Conservation (phyloP, 2,113 vertebrate genomes). For the Fregata magnificens region DNA sequence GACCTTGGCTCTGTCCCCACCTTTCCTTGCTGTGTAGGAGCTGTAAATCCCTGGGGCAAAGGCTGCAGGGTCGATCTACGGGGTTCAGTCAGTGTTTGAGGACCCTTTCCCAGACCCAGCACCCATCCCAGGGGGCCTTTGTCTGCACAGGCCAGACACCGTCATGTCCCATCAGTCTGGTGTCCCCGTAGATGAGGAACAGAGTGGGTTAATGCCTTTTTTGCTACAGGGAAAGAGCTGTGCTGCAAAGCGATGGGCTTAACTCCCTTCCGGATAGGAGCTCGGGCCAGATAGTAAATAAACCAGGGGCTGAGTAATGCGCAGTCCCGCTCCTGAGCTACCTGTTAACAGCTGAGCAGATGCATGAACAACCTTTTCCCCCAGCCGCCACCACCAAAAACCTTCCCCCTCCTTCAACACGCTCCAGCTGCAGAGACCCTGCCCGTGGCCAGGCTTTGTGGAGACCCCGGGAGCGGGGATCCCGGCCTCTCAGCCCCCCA, state of each 20-base stretch:
- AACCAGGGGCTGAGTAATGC: background rate
- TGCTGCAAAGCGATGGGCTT: background rate
- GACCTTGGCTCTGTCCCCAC: background rate
- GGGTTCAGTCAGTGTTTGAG: fast-evolving
- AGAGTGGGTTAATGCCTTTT: background rate
- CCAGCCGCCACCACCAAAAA: background rate
- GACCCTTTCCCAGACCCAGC: background rate
- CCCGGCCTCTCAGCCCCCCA: background rate
- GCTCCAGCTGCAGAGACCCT: background rate
- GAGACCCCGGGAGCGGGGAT: background rate
- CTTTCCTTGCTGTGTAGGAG: background rate
- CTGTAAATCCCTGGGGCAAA: background rate
- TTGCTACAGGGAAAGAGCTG: background rate
- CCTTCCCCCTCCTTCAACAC: fast-evolving
- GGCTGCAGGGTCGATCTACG: fast-evolving
- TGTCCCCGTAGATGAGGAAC: background rate
- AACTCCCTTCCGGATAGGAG: background rate
- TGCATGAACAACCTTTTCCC: background rate
- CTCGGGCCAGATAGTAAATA: background rate
- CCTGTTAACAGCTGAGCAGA: constrained; percentile 19
- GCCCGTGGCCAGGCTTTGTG: fast-evolving
- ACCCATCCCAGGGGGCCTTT: background rate
- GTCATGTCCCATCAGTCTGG: fast-evolving
- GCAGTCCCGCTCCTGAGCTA: background rate
- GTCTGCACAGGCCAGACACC: fast-evolving